Evolutionary conservation across 2,113 vertebrate species (phyloP).

Genomic region (Ginglymostoma cirratum): DNA sequence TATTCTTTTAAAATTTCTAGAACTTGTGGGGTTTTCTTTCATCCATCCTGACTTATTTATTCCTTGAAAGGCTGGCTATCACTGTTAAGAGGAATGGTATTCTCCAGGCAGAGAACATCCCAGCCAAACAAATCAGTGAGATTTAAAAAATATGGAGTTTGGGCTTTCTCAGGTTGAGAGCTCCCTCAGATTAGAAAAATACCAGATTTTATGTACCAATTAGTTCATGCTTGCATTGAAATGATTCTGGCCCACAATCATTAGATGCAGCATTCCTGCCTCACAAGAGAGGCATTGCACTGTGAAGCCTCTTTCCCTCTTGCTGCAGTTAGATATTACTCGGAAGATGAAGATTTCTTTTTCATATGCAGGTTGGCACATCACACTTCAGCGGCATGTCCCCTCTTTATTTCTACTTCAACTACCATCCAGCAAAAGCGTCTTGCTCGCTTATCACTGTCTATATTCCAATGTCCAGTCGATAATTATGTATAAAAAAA

Average conservation of each 20-base stretch:
- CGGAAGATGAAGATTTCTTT: neutral
- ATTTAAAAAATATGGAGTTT: neutral
- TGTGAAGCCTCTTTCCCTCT: neutral
- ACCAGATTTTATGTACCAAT: neutral
- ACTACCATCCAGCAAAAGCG: neutral
- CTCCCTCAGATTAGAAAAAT: neutral
- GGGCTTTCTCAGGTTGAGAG: neutral
- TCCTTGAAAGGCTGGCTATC: neutral
- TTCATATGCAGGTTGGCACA: neutral
- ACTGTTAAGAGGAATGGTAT: neutral
- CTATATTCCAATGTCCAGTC: neutral
- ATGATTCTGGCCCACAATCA: neutral
- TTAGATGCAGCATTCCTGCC: neutral
- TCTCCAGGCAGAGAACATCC: neutral
- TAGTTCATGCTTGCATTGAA: neutral
- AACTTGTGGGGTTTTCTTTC: neutral
- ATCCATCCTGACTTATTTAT: neutral
- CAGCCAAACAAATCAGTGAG: neutral
- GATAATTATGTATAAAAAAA: neutral
- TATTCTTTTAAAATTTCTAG: neutral
- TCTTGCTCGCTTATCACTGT: neutral
- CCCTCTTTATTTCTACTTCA: neutral
- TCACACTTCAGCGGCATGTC: neutral
- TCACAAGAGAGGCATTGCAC: neutral
- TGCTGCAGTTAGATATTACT: neutral